Base-by-base conservation (phyloP, 2,797 vertebrate species). In the Myotis myotis region DNA sequence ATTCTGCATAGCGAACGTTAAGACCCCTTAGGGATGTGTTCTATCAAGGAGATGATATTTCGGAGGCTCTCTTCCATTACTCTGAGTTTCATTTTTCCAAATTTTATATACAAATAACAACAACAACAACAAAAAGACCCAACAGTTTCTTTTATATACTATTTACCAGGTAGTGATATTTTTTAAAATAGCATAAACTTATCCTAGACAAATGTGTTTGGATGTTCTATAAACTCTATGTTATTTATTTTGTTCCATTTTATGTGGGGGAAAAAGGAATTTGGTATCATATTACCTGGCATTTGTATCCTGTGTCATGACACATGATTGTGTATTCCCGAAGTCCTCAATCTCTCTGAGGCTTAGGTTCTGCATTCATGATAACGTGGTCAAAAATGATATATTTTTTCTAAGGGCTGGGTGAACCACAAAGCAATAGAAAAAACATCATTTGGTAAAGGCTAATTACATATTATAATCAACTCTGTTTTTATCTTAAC, bases 1-100 rank as follows among this genome's bases (percentile, higher is more conserved):
- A 89, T 85, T 96, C 87, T 95, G 66, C 86, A 96, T 72, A 71
- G 60, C 60, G 79, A 93, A 75, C 75, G 19, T 92, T 94, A 80
- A 80, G 4, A 25, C 66, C 25, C 86, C 33, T 19, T 49, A 90
- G 75, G 81, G 81, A 95, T 88, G 38, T 28, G 0, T 90, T 92
- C 30, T 66, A 72, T 84, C 55, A 96, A 82, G 80, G 2, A 93
- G n/a, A 84, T 20, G 79, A 79, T 12, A 87, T 96, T 92, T 92
- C 62, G 30, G 44, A 80, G 57, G 13, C 30, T 75, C 12, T 44
- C 64, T 92, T 84, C 57, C 84, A 25, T 95, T 87, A 41, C 72
- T 89, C 22, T 76, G n/a, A 81, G 41, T 91, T 95, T 89, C 38
- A 60, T 11, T 70, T 87, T 93, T 60, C 33, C 20, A 71, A 81